Evolutionary conservation across 2,797 vertebrate species (phyloP), one percentile per base, ranked within the genome.

Genomic region (Staurois parvus): DNA sequence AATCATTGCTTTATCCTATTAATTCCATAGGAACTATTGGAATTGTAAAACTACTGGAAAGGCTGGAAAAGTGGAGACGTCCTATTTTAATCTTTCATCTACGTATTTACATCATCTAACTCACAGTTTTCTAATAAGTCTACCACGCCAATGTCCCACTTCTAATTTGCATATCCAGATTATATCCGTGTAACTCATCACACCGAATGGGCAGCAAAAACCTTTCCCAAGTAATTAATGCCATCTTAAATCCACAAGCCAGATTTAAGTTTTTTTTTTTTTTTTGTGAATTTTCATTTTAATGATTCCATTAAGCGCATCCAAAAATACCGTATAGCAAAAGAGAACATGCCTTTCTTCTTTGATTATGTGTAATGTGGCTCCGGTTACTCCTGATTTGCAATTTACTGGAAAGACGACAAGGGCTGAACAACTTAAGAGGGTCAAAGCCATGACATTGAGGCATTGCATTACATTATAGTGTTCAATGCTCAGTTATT

Each of bases 241-340:
- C 94, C 91, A 93, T 94, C 92, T 93, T 92, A 92, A 95, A 94
- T 94, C 88, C 68, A 92, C 92, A 92, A 92, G 70, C 88, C 92
- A 91, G 91, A 92, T 92, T 94, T 94, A 93, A 92, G 93, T 92
- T 94, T 59, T 94, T 92, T 95, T 92, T 94, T 92, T 92, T 95
- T 93, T 94, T 93, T 89, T 93, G 89, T 91, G 91, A 92, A 94
- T 94, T 94, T 94, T 94, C 94, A 93, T 93, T 95, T 93, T 95
- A 95, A 95, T 95, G 95, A 95, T 95, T 95, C 94, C 95, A 95
- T 95, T 95, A 94, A 93, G 93, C 93, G 92, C 93, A 93, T 94
- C 92, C 94, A 94, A 87, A 95, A 95, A 95, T 95, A 95, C 94
- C 91, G 92, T 93, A 93, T 52, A 0, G 92, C 92, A 12, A 92